Base-by-base conservation (phyloP, 2,888 invertebrate species). In the Heliconius charithonia region DNA sequence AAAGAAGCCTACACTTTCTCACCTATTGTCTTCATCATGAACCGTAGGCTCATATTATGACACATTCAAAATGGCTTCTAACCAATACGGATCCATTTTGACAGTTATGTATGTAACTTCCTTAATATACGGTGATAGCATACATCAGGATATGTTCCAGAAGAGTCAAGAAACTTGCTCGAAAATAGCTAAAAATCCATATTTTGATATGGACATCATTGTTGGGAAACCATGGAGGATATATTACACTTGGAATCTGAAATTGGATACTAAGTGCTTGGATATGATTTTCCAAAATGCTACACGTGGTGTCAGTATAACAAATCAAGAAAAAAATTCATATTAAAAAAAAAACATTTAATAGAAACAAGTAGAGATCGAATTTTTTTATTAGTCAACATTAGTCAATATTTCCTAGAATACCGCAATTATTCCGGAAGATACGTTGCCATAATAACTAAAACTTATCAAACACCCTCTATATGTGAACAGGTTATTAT, bases 161-260 rank as follows among this genome's bases (percentile, higher is more conserved):
- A 83, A 77, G 4, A 85, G 85, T 73, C 81, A 81, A 9, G 84
- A 85, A 9, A 80, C 80, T 16, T 93, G 93, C 37, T 65, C 66
- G 51, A 86, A 84, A 56, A 81, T 92, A 63, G 82, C 84, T 0
- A 86, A 83, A 27, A 83, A 90, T 1, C 90, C 93, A 1, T 90
- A 86, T 75, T 94, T 93, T 74, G 91, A 91, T 27, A 82, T 86
- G 0, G 90, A 93, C 0, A 76, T 89, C 77, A 86, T 93, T 0
- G 71, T 90, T 0, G 91, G 90, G 0, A 86, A 84, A 32, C 85
- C 89, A 0, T 94, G 94, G 93, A 84, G 91, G 63, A 87, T 93
- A 19, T 92, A 91, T 76, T 90, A 91, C 45, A 85, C 90, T 0
- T 94, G 93, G 93, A 90, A 92, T 65, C 84, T 91, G 84, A 86